Base-by-base conservation (phyloP, 2,797 vertebrate species). In the Chiroxiphia lanceolata region DNA sequence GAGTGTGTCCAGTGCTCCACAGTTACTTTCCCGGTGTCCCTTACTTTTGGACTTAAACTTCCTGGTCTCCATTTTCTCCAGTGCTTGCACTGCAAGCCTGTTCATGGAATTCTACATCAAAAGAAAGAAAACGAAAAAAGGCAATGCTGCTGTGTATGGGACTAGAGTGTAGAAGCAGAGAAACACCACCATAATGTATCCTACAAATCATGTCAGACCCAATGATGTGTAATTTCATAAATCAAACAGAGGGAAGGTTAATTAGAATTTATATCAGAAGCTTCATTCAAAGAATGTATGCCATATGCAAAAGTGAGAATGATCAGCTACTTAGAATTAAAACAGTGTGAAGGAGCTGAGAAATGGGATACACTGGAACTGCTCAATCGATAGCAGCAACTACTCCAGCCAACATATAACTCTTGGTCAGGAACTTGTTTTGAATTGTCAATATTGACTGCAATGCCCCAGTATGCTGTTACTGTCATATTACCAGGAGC, bases 41-140 rank as follows among this genome's bases (percentile, higher is more conserved):
- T 99, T 99, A 81, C 97, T 98, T 98, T 99, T 99, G 75, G 99
- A 99, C 95, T 99, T 99, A 98, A 99, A 99, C 97, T 99, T 99
- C 38, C 99, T 98, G 6, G 99, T 99, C 97, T 99, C 99, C 99
- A 99, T 99, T 98, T 99, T 99, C 75, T 99, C 99, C 97, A 99
- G 96, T 18, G 99, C 99, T 97, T 99, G 99, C 95, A 99, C 98
- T 45, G 99, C 99, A 98, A 99, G 99, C 84, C 99, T 98, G 97
- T 99, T 99, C 99, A 99, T 99, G 60, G 99, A 99, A 97, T 98
- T 99, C 99, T 99, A 97, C 31, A 90, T 31, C 8, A 89, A 23
- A 89, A 88, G n/a, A n/a, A 57, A 75, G 5, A 6, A 36, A 19
- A 21, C 42, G 9, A 14, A 16, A 1, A 56, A 38, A 54, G 26